phyloP scores from a whole-genome alignment of 2,797 vertebrate genomes.

The Fundulus diaphanus region DNA sequence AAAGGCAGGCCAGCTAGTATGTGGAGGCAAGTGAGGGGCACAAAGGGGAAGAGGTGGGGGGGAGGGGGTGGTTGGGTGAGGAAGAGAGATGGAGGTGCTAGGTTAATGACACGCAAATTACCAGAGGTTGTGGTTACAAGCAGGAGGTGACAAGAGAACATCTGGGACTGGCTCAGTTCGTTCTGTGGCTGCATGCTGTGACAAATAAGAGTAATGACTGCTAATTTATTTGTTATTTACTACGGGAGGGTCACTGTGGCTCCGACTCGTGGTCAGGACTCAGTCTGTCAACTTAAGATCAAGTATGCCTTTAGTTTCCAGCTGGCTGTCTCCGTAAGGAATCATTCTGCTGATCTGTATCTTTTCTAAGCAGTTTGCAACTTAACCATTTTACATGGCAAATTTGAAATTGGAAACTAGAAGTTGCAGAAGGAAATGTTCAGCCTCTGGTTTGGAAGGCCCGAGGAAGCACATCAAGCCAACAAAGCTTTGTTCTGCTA shows the following conservation, averaged over 20 bases:
- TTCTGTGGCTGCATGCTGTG: constrained; percentile 45
- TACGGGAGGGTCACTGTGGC: neutral
- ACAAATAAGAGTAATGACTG: neutral
- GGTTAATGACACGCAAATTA: constrained; percentile 71
- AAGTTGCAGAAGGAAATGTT: neutral
- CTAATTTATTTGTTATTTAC: constrained; percentile 8
- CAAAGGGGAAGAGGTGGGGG: constrained; percentile 29
- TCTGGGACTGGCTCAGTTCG: constrained; percentile 52
- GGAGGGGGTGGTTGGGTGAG: constrained; percentile 34
- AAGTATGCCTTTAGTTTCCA: neutral
- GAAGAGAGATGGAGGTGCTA: constrained; percentile 67
- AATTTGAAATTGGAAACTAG: neutral
- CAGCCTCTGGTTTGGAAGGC: neutral
- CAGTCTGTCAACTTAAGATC: neutral
- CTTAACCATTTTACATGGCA: neutral
- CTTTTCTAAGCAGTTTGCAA: neutral
- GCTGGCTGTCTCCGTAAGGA: constrained; percentile 10
- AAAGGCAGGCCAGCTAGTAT: constrained; percentile 91
- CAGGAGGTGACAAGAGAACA: constrained; percentile 67
- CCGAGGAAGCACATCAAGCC: no score
- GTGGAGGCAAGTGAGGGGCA: constrained; percentile 63
- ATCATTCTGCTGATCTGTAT: neutral
- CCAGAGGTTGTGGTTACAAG: constrained; percentile 67
- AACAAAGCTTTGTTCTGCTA: neutral
- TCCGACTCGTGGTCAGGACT: neutral